phyloP scores from a whole-genome alignment of 2,113 vertebrate species.

The Toxostoma redivivum region DNA sequence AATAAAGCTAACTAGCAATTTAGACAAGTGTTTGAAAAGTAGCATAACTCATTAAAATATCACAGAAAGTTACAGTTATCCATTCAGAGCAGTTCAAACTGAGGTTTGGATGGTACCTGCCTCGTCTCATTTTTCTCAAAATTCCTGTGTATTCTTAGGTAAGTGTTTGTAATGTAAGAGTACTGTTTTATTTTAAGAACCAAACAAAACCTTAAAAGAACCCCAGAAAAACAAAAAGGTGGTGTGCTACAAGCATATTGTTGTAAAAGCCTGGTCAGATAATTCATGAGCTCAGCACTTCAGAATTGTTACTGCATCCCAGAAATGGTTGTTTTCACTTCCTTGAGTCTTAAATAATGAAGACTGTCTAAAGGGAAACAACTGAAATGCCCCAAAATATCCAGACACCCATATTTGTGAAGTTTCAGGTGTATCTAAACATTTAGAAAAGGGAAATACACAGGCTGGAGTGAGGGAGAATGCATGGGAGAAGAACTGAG shows the following conservation, averaged over 20 bases:
- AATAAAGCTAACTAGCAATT: background rate
- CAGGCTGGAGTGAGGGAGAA: background rate
- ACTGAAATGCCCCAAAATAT: background rate
- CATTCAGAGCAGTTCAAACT: background rate
- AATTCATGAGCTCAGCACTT: background rate
- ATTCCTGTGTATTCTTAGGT: background rate
- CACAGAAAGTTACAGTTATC: background rate
- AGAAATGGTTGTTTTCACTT: background rate
- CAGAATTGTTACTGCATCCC: background rate
- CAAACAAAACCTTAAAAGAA: background rate
- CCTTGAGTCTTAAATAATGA: background rate
- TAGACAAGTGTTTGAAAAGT: background rate
- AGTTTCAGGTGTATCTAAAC: background rate
- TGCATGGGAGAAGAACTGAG: background rate
- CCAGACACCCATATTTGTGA: background rate
- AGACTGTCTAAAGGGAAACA: background rate
- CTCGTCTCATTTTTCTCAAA: background rate
- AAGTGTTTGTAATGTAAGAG: background rate
- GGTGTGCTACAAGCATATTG: fast-evolving
- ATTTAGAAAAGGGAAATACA: background rate
- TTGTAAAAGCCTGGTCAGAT: background rate
- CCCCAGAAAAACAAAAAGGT: background rate
- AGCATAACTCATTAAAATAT: background rate
- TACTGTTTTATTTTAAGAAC: background rate
- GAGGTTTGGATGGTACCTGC: background rate